Conservation (phyloP, 2,888 invertebrate species). For the Tetragonisca angustula region DNA sequence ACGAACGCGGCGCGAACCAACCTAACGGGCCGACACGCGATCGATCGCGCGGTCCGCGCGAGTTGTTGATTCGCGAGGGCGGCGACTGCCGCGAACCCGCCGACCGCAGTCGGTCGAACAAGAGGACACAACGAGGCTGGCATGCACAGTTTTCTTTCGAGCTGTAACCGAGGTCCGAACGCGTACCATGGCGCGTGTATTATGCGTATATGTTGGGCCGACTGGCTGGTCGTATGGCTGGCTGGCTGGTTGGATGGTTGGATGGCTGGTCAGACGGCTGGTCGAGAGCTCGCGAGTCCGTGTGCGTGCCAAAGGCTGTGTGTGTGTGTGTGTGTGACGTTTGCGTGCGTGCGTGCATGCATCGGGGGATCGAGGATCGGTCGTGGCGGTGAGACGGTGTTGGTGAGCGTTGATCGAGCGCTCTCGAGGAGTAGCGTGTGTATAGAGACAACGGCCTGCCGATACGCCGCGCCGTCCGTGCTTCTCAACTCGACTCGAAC, state of each 20-base stretch:
- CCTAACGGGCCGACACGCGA: too few relatives aligned
- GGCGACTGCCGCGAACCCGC: neutral
- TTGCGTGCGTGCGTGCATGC: conserved; percentile 5
- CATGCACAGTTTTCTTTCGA: neutral
- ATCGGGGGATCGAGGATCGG: conserved; percentile 42
- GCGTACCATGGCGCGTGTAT: conserved; percentile 45
- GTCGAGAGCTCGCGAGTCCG: neutral
- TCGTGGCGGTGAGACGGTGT: conserved; percentile 35
- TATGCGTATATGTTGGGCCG: conserved; percentile 43
- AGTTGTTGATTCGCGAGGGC: too few relatives aligned
- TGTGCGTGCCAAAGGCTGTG: neutral
- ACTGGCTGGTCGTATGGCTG: conserved; percentile 9
- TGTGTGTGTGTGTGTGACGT: too few relatives aligned
- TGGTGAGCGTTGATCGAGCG: conserved; percentile 66
- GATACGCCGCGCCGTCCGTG: conserved; percentile 53
- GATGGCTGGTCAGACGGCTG: conserved; percentile 14
- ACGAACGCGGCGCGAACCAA: too few relatives aligned
- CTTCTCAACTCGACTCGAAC: conserved; percentile 49
- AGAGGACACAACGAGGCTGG: too few relatives aligned
- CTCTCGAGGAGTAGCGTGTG: conserved; percentile 53
- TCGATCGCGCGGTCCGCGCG: too few relatives aligned
- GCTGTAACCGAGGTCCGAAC: conserved; percentile 3
- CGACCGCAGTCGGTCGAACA: too few relatives aligned
- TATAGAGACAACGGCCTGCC: conserved; percentile 70
- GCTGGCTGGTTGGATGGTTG: conserved; percentile 10